phyloP scores from a whole-genome alignment of 2,888 invertebrate genomes.

The Epiblema foenella region DNA sequence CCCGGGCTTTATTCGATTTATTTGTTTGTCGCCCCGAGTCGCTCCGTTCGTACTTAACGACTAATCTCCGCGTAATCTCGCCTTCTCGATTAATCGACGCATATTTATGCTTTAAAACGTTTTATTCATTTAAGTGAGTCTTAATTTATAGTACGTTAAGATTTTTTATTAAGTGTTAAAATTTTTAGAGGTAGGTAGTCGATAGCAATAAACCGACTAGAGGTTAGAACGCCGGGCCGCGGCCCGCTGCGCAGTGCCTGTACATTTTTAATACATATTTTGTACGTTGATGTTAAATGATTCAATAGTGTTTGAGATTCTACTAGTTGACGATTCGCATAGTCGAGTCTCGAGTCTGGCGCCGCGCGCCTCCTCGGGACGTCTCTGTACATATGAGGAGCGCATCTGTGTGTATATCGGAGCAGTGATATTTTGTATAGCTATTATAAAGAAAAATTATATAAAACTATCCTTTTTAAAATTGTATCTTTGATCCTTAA shows the following conservation, averaged over 20 bases:
- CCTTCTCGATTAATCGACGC: constrained; percentile 53
- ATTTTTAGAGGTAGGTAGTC: constrained; percentile 69
- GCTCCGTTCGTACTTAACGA: constrained; percentile 65
- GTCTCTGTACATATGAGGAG: constrained; percentile 57
- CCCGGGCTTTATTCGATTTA: constrained; percentile 45
- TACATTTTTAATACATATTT: constrained; percentile 55
- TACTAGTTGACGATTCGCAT: constrained; percentile 56
- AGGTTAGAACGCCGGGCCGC: constrained; percentile 61
- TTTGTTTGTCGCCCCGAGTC: constrained; percentile 49
- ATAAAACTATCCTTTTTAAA: constrained; percentile 49
- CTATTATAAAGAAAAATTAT: constrained; percentile 60
- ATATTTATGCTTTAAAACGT: constrained; percentile 50
- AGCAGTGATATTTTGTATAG: constrained; percentile 81
- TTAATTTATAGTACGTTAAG: constrained; percentile 64
- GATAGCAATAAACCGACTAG: constrained; percentile 70
- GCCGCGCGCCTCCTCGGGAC: constrained; percentile 34
- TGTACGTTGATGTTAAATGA: constrained; percentile 57
- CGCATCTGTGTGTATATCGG: constrained; percentile 74
- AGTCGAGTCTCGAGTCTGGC: constrained; percentile 50
- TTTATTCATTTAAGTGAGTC: constrained; percentile 54
- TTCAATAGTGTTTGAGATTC: constrained; percentile 51
- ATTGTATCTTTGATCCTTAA: constrained; percentile 61
- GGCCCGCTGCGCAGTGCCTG: constrained; percentile 49
- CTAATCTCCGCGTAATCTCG: constrained; percentile 57
- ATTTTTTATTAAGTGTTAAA: constrained; percentile 75